These are phyloP conservation scores for Drosophila stalkeri DNA, from an alignment of 2,888 invertebrate genomes.

Conservation along the genomic window DNA sequence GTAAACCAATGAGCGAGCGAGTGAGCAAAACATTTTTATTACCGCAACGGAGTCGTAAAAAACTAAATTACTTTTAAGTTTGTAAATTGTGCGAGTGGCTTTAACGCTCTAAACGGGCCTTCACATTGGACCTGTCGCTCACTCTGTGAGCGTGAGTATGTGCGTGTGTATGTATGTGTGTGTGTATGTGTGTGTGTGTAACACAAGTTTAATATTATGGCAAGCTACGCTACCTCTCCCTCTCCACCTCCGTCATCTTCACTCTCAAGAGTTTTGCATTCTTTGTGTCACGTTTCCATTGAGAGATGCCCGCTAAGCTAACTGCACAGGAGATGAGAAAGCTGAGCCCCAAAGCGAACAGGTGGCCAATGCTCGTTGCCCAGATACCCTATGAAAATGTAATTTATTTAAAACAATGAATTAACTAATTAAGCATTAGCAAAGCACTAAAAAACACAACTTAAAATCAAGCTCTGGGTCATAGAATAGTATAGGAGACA, in stretches of 20 bases:
- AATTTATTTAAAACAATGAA: not conserved
- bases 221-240: slow-evolving; percentile 22
- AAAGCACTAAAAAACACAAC: no score
- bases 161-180: slow-evolving; percentile 18
- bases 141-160: slow-evolving; percentile 15
- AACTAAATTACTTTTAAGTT: slow-evolving; percentile 83
- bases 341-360: slow-evolving; percentile 26
- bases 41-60: slow-evolving; percentile 82
- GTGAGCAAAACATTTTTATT: slow-evolving; percentile 73
- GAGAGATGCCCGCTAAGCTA: slow-evolving; percentile 42
- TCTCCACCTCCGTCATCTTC: slow-evolving; percentile 1
- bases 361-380: not conserved
- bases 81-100: slow-evolving; percentile 76
- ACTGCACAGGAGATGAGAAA: slow-evolving; percentile 44
- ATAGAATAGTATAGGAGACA: not conserved
- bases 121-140: slow-evolving; percentile 27
- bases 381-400: slow-evolving; percentile 1
- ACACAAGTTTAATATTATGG: slow-evolving; percentile 68
- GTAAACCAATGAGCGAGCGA: slow-evolving; percentile 37
- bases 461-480: not conserved
- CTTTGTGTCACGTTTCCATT: slow-evolving; percentile 78
- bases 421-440: not conserved
- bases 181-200: slow-evolving; percentile 28
- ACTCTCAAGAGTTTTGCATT: slow-evolving; percentile 71
- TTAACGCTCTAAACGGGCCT: slow-evolving; percentile 59